Evolutionary conservation across 1,140 invertebrate genomes (phyloP), one percentile per base, ranked within the genome.

Genomic region (Aphelinus certus): DNA sequence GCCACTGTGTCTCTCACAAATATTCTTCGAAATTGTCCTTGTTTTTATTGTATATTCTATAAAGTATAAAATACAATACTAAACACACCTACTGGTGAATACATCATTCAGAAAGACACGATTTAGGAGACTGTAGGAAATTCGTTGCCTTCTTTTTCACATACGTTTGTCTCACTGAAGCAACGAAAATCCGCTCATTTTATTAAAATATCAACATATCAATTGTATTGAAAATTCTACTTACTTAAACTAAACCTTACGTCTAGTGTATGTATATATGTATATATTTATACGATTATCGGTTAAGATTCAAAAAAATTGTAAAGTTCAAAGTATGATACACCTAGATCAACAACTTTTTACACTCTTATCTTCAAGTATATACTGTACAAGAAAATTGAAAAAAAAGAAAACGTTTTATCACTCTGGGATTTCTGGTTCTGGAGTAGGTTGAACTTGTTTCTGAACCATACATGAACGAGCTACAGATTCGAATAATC

Each of bases 401-500:
- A 83, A 76, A 82, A 78, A 79, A 71, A 83, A 70, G 76, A 81
- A 83, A 85, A 80, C 81, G 75, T 83, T 76, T 84, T 89, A 89
- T 90, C 89, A 91, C 88, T 91, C 90, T 79, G 89, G 88, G 78
- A 91, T 85, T 77, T 91, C 90, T 51, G 86, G 85, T 79, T 91
- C 90, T 77, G 89, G 89, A 70, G 88, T 84, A 75, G 88, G 90
- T 77, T 89, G 88, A 53, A 89, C 86, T 78, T 92, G 91, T 83
- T 94, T 95, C 81, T 94, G 94, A 68, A 95, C 94, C 91, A 97
- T 95, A 88, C 96, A 98, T 0, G 96, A 97, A 71, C 95, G 90
- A 9, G 96, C 96, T 57, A 98, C 96, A 1, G 96, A 97, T 84
- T 97, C 96, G 86, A 98, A 97, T 78, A 98, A 89, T 83, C 94